phyloP scores from a whole-genome alignment of 2,797 vertebrate genomes.

The Tragelaphus oryx region DNA sequence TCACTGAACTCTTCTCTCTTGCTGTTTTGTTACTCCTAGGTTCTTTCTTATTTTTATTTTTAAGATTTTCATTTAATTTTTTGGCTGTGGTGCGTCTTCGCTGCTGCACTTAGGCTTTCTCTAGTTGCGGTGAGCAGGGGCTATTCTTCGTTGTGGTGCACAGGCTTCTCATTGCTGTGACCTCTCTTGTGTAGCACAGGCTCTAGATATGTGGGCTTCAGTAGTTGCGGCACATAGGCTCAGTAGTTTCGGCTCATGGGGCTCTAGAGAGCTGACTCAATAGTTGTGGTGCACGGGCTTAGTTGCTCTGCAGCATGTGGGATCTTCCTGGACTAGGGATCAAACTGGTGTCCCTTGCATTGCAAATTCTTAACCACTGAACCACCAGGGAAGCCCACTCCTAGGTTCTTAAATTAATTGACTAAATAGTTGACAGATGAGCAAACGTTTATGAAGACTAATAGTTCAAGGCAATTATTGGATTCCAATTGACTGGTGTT shows the following conservation, averaged over 20 bases:
- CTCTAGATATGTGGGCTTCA: background rate
- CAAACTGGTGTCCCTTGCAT: background rate
- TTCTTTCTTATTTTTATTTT: background rate
- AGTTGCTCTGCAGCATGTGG: background rate
- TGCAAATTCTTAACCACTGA: background rate
- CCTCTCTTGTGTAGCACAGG: background rate
- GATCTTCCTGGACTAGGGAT: background rate
- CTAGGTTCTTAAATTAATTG: background rate
- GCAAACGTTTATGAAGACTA: constrained; percentile 3
- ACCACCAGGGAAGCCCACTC: background rate
- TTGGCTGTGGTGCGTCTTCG: background rate
- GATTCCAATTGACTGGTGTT: background rate
- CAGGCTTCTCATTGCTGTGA: background rate
- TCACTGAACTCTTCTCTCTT: constrained; percentile 10
- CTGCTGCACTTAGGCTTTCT: background rate
- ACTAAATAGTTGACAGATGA: background rate
- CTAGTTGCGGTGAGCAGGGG: background rate
- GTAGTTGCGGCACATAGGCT: background rate
- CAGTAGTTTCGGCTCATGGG: background rate
- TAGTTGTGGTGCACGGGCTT: background rate
- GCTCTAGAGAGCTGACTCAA: background rate
- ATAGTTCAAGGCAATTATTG: background rate
- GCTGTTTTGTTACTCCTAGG: background rate
- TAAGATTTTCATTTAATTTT: background rate
- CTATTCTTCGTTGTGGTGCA: background rate